Conservation (phyloP, 35 echinoderm and acorn worm species). For the Heliocidaris tuberculata region DNA sequence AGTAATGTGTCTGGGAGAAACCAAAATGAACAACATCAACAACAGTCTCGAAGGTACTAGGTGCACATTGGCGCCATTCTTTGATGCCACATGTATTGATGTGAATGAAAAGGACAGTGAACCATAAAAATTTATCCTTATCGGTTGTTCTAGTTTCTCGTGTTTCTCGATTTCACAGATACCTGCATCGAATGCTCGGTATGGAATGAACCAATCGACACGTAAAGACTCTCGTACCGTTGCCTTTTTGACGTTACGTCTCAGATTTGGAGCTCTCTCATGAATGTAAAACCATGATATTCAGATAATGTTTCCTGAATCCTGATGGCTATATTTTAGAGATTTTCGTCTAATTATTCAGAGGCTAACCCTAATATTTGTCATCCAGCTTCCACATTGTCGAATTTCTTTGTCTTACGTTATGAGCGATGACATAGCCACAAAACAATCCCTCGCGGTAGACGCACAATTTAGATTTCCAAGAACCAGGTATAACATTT, state of each 20-base stretch:
- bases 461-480: neutral
- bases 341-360: no score
- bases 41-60: neutral
- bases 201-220: neutral
- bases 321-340: neutral
- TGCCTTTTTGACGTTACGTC: neutral
- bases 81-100: neutral
- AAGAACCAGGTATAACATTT: neutral
- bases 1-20: neutral
- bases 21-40: neutral
- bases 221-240: neutral
- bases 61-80: neutral
- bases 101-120: neutral
- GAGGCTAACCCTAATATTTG: neutral
- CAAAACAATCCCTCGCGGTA: neutral
- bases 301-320: neutral
- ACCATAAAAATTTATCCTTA: neutral
- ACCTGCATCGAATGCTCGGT: neutral
- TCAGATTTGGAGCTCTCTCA: neutral
- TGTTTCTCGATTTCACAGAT: neutral
- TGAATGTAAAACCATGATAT: no score
- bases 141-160: neutral
- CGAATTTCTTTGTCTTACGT: neutral
- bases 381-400: neutral
- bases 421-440: neutral